A percentile compares a stretch with the other conserved stretches of the same genome.
phyloP scores from a whole-genome alignment of 2,888 invertebrate genomes.

The Melangyna quadrimaculata region DNA sequence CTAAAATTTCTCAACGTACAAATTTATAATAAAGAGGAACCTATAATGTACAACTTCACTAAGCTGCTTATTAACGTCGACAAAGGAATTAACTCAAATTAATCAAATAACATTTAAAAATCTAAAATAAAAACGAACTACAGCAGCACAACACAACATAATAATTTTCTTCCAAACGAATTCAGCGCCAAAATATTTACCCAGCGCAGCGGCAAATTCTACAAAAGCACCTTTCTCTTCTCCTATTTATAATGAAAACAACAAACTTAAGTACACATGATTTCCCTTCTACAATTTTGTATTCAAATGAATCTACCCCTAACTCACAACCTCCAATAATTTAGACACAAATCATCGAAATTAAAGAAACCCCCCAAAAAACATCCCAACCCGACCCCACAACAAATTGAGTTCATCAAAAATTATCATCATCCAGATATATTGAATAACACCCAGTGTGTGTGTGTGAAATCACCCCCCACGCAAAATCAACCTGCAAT shows the following conservation, averaged over 20 bases:
- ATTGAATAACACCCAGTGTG: conserved; percentile 14
- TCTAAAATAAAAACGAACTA: not conserved
- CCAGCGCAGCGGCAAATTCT: conserved; percentile 24
- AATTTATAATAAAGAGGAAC: too few species aligned
- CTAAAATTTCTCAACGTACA: too few species aligned
- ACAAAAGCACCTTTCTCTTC: not conserved
- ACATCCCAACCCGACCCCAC: not conserved
- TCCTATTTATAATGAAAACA: not conserved
- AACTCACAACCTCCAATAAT: not conserved
- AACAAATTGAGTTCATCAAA: conserved; percentile 24
- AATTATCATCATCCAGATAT: conserved; percentile 28
- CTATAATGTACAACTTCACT: too few species aligned
- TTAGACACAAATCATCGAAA: conserved; percentile 15
- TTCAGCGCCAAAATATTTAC: conserved; percentile 44
- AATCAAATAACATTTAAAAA: not conserved
- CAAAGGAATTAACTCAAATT: too few species aligned
- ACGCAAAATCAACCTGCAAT: conserved; percentile 23
- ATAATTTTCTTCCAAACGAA: conserved; percentile 1
- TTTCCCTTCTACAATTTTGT: not conserved
- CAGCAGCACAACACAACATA: not conserved
- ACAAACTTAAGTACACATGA: conserved; percentile 48
- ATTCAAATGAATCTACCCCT: conserved; percentile 20
- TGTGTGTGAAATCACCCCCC: conserved; percentile 29
- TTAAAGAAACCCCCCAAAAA: not conserved
- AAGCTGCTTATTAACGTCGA: too few species aligned